Evolutionary conservation across 2,888 invertebrate genomes (phyloP).

Genomic region (Drosophila bunnanda): DNA sequence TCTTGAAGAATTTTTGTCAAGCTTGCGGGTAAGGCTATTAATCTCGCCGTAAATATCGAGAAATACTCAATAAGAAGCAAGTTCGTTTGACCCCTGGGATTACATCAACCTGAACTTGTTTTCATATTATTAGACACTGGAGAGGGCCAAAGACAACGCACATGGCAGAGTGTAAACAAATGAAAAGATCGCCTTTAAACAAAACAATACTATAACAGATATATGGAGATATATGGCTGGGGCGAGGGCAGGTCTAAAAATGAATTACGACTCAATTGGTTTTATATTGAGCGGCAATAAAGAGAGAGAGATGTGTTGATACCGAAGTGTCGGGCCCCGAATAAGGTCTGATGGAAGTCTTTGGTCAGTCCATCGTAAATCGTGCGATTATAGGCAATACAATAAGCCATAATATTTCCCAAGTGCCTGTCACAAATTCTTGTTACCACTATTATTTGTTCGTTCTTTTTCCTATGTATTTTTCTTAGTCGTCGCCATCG

Average conservation of each 20-base stretch:
- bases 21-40: constrained; percentile 18
- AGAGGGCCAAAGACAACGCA: neutral
- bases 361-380: constrained; percentile 54
- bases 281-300: constrained; percentile 35
- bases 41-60: constrained; percentile 8
- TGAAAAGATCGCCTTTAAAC: constrained; percentile 11
- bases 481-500: constrained; percentile 13
- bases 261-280: constrained; percentile 38
- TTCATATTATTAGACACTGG: neutral
- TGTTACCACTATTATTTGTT: constrained; percentile 11
- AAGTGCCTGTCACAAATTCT: constrained; percentile 60
- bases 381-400: constrained; percentile 57
- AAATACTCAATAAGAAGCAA: no score
- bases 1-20: constrained; percentile 26
- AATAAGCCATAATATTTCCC: constrained; percentile 44
- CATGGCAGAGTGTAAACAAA: constrained; percentile 10
- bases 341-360: constrained; percentile 26
- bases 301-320: constrained; percentile 40
- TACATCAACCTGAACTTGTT: constrained; percentile 23
- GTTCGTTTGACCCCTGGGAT: constrained; percentile 5
- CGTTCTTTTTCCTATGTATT: constrained; percentile 4
- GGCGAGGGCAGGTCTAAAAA: constrained; percentile 27
- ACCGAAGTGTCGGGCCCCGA: constrained; percentile 31
- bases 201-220: neutral
- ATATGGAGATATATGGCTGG: neutral